Base-by-base conservation (phyloP, 2,113 vertebrate species). In the Gasterosteus nipponicus region DNA sequence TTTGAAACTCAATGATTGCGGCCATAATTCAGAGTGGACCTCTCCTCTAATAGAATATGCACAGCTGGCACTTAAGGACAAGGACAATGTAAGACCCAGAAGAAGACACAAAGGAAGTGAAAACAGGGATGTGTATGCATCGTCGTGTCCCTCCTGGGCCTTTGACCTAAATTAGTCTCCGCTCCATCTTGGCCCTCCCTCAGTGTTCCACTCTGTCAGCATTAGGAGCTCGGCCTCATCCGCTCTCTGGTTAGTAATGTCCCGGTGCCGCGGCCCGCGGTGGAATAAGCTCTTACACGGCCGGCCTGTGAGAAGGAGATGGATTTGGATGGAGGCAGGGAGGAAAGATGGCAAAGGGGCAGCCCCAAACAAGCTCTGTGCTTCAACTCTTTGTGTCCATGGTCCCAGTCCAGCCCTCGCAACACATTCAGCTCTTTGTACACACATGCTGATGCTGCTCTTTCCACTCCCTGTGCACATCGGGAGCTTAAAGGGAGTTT, bases 161-260 rank as follows among this genome's bases (percentile, higher is more conserved):
- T 82, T 87, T 87, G 86, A 83, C 88, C 86, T 75, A 81, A 89
- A 87, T 87, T 72, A 81, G 57, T 82, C 75, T 19, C 75, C 9
- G 5, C 66, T 53, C 72, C 73, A 26, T 78, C 72, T 70, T 68
- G 60, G 53, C 73, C n/a, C 49, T 87, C 62, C 41, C 49, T 79
- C 49, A 44, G 64, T 44, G 62, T 75, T 73, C 73, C 67, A 56
- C 86, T 88, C 84, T 69, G 79, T 89, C 86, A 80, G 77, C 67
- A 80, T 86, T 82, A 82, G 82, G 68, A 76, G 76, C 75, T 71
- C 68, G 73, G 80, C 64, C 56, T 86, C 85, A 73, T 84, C 68
- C 49, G 10, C 83, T 81, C 82, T 59, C 71, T 82, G 78, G 82
- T 87, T 80, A 82, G 86, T 71, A 51, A 77, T 38, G 73, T 81